Evolutionary conservation across 2,888 invertebrate species (phyloP).

Genomic region (Nebria salina): DNA sequence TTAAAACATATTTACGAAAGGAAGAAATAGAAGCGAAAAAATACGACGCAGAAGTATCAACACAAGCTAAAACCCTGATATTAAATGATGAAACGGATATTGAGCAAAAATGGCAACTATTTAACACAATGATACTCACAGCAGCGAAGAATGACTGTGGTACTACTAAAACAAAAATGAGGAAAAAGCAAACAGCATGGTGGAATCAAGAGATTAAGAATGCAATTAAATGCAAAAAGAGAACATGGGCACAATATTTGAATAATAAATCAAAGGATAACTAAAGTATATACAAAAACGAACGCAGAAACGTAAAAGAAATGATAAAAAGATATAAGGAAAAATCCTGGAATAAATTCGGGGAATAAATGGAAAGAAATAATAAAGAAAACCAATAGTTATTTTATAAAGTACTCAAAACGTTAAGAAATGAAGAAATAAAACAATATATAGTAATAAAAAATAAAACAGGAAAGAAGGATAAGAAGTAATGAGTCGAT

Average conservation of each 20-base stretch:
- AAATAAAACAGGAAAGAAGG: not conserved
- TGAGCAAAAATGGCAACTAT: too few species aligned
- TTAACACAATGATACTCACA: too few species aligned
- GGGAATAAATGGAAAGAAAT: constrained; percentile 6
- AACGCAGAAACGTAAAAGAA: constrained; percentile 11
- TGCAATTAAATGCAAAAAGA: too few species aligned
- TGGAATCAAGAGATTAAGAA: too few species aligned
- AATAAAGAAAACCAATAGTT: constrained; percentile 17
- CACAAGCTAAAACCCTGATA: too few species aligned
- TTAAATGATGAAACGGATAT: too few species aligned
- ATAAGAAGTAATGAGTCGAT: too few species aligned
- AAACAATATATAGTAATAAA: not conserved
- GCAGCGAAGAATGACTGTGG: too few species aligned
- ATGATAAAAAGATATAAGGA: constrained; percentile 9
- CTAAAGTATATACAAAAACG: constrained; percentile 10
- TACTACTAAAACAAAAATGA: too few species aligned
- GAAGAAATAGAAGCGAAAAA: not conserved
- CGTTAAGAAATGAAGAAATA: not conserved
- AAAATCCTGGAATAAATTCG: constrained; percentile 19
- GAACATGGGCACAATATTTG: too few species aligned
- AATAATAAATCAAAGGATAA: not conserved
- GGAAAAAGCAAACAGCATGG: too few species aligned
- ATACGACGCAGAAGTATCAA: not conserved
- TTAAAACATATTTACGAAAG: constrained; percentile 4
- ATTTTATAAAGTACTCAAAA: constrained; percentile 15